Evolutionary conservation across 2,888 invertebrate species (phyloP).

Genomic region (Sarcophaga caerulescens): DNA sequence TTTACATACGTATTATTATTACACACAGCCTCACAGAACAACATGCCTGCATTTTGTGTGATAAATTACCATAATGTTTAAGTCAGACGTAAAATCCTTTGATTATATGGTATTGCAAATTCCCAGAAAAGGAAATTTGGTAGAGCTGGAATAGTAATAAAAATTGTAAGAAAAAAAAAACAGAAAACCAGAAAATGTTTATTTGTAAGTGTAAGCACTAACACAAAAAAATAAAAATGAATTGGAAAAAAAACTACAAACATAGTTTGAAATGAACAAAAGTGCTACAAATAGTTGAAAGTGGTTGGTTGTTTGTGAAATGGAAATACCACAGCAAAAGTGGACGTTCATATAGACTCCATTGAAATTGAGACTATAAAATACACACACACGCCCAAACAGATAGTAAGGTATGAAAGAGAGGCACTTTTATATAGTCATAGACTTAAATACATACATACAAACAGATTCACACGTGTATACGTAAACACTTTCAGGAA

Average conservation of each 20-base stretch:
- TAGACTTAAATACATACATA: neutral
- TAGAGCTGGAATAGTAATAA: neutral
- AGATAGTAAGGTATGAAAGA: neutral
- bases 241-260: neutral
- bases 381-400: neutral
- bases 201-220: neutral
- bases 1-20: neutral
- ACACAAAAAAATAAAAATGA: conserved; percentile 4
- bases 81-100: conserved; percentile 77
- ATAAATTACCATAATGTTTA: conserved; percentile 76
- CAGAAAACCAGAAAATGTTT: neutral
- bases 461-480: neutral
- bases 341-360: neutral
- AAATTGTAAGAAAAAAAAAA: conserved; percentile 1
- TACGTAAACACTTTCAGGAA: neutral
- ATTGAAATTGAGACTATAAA: neutral
- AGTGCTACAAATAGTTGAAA: neutral
- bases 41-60: conserved; percentile 61
- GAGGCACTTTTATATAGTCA: neutral
- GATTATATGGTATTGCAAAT: conserved; percentile 71
- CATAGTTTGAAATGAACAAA: neutral
- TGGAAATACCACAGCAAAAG: conserved; percentile 20
- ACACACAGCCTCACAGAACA: neutral
- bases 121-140: neutral
- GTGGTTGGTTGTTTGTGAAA: neutral